A percentile compares a stretch with the other conserved stretches of the same genome.
Evolutionary conservation across 2,797 vertebrate species (phyloP).

Genomic region (Falco biarmicus): DNA sequence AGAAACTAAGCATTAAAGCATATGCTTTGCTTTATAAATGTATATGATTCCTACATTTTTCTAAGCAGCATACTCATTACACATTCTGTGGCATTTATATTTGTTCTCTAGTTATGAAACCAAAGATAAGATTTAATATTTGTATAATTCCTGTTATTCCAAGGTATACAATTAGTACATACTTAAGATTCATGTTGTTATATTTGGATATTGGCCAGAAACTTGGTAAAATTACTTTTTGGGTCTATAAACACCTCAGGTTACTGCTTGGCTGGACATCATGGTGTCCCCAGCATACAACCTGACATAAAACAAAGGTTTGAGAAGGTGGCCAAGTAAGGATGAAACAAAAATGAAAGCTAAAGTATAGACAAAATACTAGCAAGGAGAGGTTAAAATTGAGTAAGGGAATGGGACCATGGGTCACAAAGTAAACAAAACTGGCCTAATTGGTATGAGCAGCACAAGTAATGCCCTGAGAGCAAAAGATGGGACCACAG

Average conservation of each 20-base stretch:
- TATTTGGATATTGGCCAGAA: not conserved
- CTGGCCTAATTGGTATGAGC: not conserved
- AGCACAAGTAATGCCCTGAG: not conserved
- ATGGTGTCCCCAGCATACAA: not conserved
- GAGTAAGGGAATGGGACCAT: accelerated
- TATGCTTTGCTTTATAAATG: not conserved
- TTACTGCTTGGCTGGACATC: not conserved
- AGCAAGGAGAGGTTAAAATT: not conserved
- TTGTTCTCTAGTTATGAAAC: not conserved
- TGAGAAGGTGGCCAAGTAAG: not conserved
- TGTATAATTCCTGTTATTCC: not conserved
- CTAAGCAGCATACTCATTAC: not conserved
- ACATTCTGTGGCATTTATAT: not conserved
- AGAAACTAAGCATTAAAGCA: not conserved
- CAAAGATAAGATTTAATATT: not conserved
- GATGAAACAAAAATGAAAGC: not conserved
- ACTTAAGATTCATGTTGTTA: not conserved
- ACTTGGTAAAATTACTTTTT: not conserved
- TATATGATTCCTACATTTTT: not conserved
- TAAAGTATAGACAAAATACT: not conserved
- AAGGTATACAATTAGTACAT: not conserved
- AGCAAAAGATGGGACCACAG: not conserved
- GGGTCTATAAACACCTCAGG: not conserved
- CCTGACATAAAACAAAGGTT: not conserved
- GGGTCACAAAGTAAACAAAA: not conserved